Base-by-base conservation (phyloP, 2,888 invertebrate species). In the Epirrhoe alternata region DNA sequence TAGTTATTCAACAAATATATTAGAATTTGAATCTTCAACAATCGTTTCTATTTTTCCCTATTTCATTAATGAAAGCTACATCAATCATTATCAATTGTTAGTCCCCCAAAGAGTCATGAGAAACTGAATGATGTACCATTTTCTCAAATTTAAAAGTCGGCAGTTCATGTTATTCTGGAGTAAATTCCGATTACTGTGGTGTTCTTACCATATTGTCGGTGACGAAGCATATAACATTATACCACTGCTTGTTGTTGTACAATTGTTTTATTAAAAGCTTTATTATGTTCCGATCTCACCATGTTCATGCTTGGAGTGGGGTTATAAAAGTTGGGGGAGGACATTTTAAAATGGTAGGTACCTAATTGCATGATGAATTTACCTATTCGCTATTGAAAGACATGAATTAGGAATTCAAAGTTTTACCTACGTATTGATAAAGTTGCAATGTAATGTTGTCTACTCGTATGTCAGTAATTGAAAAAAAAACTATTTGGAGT, bases 121-220 rank as follows among this genome's bases (percentile, higher is more conserved):
- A 24, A 24, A 24, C 24, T 24, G 24, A 24, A 24, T 24, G 24
- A 12, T 42, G 38, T 42, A 4, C 38, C 38, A 12, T 12, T 42
- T 12, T 42, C 1, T 42, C 4, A 42, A 42, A 42, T 42, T 42
- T 42, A 1, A 42, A 24, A 7, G 33, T 64, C 31, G 31, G 16
- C 61, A 57, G 51, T 64, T 64, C 64, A 58, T 57, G 64, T 42
- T 53, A 49, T 35, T 57, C 30, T 52, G 56, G 56, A 16, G 51
- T 64, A 16, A 30, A 16, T 56, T 64, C 57, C 57, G 50, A 57
- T 50, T 55, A 49, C 38, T 57, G 61, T 68, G 68, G 69, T 67
- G 62, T 64, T 73, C 73, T 75, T 70, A 63, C 76, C 76, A 76
- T 90, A 89, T 90, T 90, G 89, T 89, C 89, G 86, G 85, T 87